Evolutionary conservation across 1,140 invertebrate genomes (phyloP).

Genomic region (Nomia melanderi): DNA sequence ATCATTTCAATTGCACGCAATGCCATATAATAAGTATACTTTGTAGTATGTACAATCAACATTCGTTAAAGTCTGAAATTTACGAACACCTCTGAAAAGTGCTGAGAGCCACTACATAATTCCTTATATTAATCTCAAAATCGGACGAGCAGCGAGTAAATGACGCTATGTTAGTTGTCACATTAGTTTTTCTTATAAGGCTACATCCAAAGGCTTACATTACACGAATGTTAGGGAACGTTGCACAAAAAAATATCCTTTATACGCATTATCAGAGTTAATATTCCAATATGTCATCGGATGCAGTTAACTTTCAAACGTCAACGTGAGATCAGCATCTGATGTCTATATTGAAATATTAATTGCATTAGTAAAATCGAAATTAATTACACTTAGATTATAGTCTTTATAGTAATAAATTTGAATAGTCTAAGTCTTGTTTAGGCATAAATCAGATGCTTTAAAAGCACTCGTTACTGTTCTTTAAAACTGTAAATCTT

Average conservation of each 20-base stretch:
- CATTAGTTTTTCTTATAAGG: constrained; percentile 46
- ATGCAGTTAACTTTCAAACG: constrained; percentile 64
- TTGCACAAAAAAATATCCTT: constrained; percentile 55
- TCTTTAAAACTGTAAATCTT: constrained; percentile 36
- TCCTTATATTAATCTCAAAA: constrained; percentile 39
- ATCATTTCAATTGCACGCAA: constrained; percentile 32
- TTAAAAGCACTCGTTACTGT: constrained; percentile 44
- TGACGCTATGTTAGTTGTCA: constrained; percentile 43
- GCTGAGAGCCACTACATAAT: constrained; percentile 25
- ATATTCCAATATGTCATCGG: constrained; percentile 58
- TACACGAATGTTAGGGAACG: constrained; percentile 54
- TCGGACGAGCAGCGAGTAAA: constrained; percentile 32
- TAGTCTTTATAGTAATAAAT: constrained; percentile 48
- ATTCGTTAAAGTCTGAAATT: constrained; percentile 24
- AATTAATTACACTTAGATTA: constrained; percentile 51
- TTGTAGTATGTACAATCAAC: constrained; percentile 19
- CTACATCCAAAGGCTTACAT: constrained; percentile 44
- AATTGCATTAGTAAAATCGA: constrained; percentile 49
- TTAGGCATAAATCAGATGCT: constrained; percentile 50
- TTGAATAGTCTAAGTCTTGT: constrained; percentile 55
- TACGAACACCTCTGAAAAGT: constrained; percentile 41
- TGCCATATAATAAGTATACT: constrained; percentile 19
- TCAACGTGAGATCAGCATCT: constrained; percentile 68
- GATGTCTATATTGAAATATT: constrained; percentile 62
- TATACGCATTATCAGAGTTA: constrained; percentile 42